phyloP scores from a whole-genome alignment of 1,140 invertebrate genomes.

The Telenomus remus region DNA sequence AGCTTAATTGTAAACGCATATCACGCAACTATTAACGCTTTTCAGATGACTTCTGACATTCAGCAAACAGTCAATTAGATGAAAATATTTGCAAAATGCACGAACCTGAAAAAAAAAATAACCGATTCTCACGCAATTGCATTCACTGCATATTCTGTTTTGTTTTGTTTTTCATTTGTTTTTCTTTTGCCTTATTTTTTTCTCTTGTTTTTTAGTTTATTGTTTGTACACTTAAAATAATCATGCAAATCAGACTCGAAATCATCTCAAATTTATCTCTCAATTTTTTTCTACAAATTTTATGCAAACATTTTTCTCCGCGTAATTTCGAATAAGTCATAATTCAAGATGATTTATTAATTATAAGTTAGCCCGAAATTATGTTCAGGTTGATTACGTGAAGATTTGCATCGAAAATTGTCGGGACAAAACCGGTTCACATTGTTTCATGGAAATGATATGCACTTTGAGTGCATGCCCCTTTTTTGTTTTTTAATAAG shows the following conservation, averaged over 20 bases:
- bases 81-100: constrained; percentile 20
- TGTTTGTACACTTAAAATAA: too few species aligned
- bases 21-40: constrained; percentile 38
- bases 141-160: not conserved
- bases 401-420: constrained; percentile 30
- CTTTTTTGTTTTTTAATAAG: constrained; percentile 25
- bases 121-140: constrained; percentile 4
- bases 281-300: too few species aligned
- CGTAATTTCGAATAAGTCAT: too few species aligned
- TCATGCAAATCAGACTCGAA: too few species aligned
- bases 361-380: constrained; percentile 15
- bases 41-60: constrained; percentile 52
- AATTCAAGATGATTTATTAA: constrained; percentile 10
- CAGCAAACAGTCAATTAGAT: constrained; percentile 29
- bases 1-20: constrained; percentile 52
- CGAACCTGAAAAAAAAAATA: constrained; percentile 22
- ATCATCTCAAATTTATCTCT: too few species aligned
- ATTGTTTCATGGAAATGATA: too few species aligned
- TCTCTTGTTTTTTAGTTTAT: too few species aligned
- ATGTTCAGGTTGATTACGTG: constrained; percentile 15
- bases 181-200: too few species aligned
- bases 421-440: too few species aligned
- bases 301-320: too few species aligned
- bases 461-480: constrained; percentile 3
- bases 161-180: too few species aligned